Base-by-base conservation (phyloP, 1,140 invertebrate species). In the Lanistes nyassanus region DNA sequence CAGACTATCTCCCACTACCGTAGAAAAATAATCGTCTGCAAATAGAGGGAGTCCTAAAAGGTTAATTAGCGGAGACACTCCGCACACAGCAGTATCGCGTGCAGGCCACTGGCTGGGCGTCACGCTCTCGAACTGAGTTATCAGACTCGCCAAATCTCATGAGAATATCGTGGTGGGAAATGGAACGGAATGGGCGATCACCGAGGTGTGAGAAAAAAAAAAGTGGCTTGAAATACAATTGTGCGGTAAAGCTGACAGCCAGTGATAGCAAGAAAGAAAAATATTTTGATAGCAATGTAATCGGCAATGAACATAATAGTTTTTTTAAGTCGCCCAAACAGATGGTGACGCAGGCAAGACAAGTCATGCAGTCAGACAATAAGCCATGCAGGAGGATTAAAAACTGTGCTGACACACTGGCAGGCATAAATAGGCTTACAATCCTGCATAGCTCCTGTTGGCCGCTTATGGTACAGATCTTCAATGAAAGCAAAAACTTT, bases 21-120 rank as follows among this genome's bases (percentile, higher is more conserved):
- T 37, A 23, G 21, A 67, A 39, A 67, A 67, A 67, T 67, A 67
- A 67, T 67, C 65, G 23, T 67, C 65, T n/a, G 36, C 65, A 67
- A 67, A 42, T 42, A 39, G 65, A 67, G 65, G 23, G 42, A 67
- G 42, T 39, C 65, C 65, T 39, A 67, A 67, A 67, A 67, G 65
- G 65, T 67, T 67, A 67, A 67, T 67, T 67, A 67, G 65, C 65
- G 65, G 21, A 37, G 37, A 36, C 16, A 39, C 21, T 21, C 65
- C 65, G 36, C 65, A 67, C 36, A 31, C 34, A 67, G 37, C 65
- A 37, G 65, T 67, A 67, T 67, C 65, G 36, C 65, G 65, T 67
- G 37, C 36, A 39, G 62, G 19, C 34, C 5, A 26, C 42, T 67
- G 65, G 65, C 65, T 37, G 37, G 65, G 36, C 65, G 39, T 67